Conservation (phyloP, 2,888 invertebrate genomes). For the Lucinisca nassula region DNA sequence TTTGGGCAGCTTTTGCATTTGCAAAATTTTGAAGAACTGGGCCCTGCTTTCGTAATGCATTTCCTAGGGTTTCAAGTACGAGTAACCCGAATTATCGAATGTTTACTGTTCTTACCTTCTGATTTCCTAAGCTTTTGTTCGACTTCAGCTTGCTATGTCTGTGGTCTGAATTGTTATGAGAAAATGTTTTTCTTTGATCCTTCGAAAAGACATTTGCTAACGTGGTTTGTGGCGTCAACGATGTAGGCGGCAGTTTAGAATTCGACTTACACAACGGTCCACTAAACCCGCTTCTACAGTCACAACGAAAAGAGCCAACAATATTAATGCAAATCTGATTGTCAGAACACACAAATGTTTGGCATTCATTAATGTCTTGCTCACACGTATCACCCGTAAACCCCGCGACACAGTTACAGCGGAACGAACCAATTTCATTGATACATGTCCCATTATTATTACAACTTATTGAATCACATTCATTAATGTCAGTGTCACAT, state of each 20-base stretch:
- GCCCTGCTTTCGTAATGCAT: too few species aligned
- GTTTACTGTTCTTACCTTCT: not conserved
- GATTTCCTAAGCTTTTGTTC: not conserved
- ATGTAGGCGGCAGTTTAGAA: not conserved
- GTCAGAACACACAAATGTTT: not conserved
- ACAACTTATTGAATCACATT: not conserved
- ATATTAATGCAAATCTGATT: not conserved
- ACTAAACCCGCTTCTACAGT: not conserved
- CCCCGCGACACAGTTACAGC: not conserved
- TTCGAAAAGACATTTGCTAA: not conserved
- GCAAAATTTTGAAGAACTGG: too few species aligned
- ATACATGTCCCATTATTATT: not conserved
- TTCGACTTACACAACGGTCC: not conserved
- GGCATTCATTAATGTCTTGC: slow-evolving; percentile 3
- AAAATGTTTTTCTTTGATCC: not conserved
- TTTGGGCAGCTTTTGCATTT: too few species aligned
- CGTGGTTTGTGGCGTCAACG: not conserved
- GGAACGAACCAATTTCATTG: not conserved
- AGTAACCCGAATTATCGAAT: not conserved
- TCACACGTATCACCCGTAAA: not conserved
- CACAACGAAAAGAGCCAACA: not conserved
- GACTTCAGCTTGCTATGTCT: not conserved
- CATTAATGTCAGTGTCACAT: not conserved
- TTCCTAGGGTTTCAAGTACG: too few species aligned
- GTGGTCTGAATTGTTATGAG: not conserved